These are phyloP conservation scores for Chaenogobius annularis DNA, from an alignment of 2,113 vertebrate species.

Conservation along the genomic window DNA sequence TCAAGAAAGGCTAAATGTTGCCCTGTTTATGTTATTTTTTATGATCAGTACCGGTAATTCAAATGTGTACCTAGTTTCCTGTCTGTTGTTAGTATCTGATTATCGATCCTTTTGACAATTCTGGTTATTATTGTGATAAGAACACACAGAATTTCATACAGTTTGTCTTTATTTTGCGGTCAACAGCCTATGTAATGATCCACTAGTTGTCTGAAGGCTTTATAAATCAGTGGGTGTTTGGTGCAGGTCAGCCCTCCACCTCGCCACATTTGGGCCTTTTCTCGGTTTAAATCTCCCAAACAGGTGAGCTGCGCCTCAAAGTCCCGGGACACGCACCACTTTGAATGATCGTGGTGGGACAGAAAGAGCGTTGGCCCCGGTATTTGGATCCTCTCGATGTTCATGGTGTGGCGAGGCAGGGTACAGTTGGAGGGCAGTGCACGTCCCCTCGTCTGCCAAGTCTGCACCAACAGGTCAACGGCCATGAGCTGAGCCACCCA, in stretches of 20 bases:
- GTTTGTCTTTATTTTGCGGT: neutral
- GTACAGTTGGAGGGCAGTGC: slow-evolving; percentile 90
- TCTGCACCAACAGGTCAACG: slow-evolving; percentile 84
- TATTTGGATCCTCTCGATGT: slow-evolving; percentile 76
- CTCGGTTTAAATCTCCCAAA: slow-evolving; percentile 89
- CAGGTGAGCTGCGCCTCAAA: slow-evolving; percentile 80
- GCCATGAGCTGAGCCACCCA: slow-evolving; percentile 88
- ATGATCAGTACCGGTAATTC: no score
- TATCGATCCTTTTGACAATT: no score
- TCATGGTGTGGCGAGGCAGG: slow-evolving; percentile 85
- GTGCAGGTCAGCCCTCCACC: slow-evolving; percentile 88
- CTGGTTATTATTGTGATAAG: neutral
- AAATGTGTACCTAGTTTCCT: no score
- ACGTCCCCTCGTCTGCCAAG: slow-evolving; percentile 80
- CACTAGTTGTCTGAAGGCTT: slow-evolving; percentile 79
- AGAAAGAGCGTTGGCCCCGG: slow-evolving; percentile 70
- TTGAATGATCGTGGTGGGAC: slow-evolving; percentile 87
- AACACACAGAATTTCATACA: neutral
- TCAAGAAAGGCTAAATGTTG: no score
- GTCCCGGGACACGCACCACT: slow-evolving; percentile 86
- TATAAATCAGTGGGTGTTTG: slow-evolving; percentile 79
- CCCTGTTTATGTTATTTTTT: no score
- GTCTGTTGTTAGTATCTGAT: no score
- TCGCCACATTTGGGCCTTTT: slow-evolving; percentile 79
- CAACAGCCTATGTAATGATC: slow-evolving; percentile 77